Conservation (phyloP, 1,140 invertebrate species). For the Drosophila baimaii region DNA sequence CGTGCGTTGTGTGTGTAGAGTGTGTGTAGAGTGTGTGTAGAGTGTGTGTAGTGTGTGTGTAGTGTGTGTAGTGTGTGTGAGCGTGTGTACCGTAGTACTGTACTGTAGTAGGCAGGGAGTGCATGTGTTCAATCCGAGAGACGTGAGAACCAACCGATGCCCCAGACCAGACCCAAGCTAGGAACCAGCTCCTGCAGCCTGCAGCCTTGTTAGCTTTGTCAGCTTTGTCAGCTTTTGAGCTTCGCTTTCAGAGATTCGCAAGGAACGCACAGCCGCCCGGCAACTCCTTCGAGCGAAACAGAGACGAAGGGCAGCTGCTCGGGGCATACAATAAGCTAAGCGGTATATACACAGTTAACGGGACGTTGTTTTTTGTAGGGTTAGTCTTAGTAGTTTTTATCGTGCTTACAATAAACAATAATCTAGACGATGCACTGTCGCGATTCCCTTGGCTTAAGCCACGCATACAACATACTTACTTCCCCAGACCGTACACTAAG, state of each 20-base stretch:
- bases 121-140: constrained; percentile 48
- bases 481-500: constrained; percentile 42
- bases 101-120: constrained; percentile 33
- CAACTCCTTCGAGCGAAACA: no score
- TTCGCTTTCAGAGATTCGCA: constrained; percentile 9
- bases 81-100: constrained; percentile 4
- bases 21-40: background rate
- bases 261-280: background rate
- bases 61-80: background rate
- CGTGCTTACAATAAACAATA: constrained; percentile 42
- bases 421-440: constrained; percentile 24
- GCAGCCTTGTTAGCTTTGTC: background rate
- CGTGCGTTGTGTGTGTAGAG: constrained; percentile 9
- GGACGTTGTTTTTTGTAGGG: constrained; percentile 43
- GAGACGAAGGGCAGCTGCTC: constrained; percentile 8
- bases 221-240: constrained; percentile 14
- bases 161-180: constrained; percentile 30
- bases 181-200: constrained; percentile 14
- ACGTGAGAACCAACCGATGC: constrained; percentile 15
- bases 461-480: constrained; percentile 54
- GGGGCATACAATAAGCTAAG: constrained; percentile 40
- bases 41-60: background rate
- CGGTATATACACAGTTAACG: constrained; percentile 41
- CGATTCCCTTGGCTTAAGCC: constrained; percentile 56
- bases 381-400: constrained; percentile 55